Evolutionary conservation across 2,888 invertebrate genomes (phyloP).

Genomic region (Slavum lentiscoides): DNA sequence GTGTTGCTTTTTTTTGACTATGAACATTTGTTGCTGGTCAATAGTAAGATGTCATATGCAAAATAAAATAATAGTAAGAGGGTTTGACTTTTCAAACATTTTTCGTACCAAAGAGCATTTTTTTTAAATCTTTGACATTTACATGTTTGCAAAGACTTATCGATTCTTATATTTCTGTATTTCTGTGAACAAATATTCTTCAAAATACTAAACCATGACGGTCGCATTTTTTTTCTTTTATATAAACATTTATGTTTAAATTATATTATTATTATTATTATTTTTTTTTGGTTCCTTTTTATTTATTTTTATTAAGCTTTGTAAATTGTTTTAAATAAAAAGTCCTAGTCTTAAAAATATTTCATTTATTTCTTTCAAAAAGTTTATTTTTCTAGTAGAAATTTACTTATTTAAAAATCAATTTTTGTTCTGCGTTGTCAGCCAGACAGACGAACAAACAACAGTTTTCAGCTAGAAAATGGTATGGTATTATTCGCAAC

Average conservation of each 20-base stretch:
- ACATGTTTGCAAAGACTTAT: constrained; percentile 5
- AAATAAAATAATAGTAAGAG: too few species aligned
- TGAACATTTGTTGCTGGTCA: neutral
- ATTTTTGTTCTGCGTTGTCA: neutral
- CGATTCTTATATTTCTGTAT: neutral
- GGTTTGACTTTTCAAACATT: neutral
- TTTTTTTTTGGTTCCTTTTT: constrained; percentile 13
- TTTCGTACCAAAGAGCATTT: neutral
- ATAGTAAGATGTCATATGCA: too few species aligned
- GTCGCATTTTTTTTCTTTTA: neutral
- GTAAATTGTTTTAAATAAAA: constrained; percentile 18
- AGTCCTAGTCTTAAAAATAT: neutral
- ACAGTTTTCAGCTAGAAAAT: constrained; percentile 2
- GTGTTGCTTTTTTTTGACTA: constrained; percentile 19
- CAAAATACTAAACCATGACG: neutral
- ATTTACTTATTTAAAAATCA: neutral
- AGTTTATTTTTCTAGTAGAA: neutral
- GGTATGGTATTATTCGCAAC: neutral
- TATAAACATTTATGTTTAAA: neutral
- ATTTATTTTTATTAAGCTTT: neutral
- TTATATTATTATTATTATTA: neutral
- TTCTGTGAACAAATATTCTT: constrained; percentile 16
- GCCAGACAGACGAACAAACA: constrained; percentile 15
- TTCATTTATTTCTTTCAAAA: neutral
- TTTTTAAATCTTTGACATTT: constrained; percentile 15